phyloP scores from a whole-genome alignment of 2,797 vertebrate species.

The Bryconaethiops microstoma region DNA sequence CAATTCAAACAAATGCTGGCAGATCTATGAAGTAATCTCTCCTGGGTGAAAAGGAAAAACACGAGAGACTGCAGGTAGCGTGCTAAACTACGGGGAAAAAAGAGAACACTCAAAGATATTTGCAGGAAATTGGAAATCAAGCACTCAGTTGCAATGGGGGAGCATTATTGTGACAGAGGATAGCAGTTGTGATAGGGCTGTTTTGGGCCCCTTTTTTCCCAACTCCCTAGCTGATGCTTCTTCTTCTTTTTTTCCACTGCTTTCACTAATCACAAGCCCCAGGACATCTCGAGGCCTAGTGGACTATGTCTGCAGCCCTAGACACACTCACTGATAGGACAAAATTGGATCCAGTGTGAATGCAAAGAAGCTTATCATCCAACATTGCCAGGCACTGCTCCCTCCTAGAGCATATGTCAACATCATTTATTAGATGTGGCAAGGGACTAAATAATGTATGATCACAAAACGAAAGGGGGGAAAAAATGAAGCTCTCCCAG shows the following conservation, averaged over 20 bases:
- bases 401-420: constrained; percentile 85
- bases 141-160: constrained; percentile 56
- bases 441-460: constrained; percentile 85
- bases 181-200: constrained; percentile 57
- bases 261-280: constrained; percentile 79
- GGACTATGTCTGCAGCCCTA: constrained; percentile 75
- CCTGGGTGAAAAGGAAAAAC: constrained; percentile 43
- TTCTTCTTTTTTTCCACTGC: constrained; percentile 53
- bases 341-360: constrained; percentile 85
- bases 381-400: constrained; percentile 81
- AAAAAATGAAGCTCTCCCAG: constrained; percentile 73
- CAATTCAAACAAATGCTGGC: constrained; percentile 48
- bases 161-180: constrained; percentile 58
- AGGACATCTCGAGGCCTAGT: constrained; percentile 75
- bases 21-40: constrained; percentile 59
- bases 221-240: constrained; percentile 54
- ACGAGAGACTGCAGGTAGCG: constrained; percentile 39
- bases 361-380: constrained; percentile 84
- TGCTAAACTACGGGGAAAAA: constrained; percentile 40
- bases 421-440: constrained; percentile 87
- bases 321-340: constrained; percentile 81
- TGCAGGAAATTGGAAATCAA: constrained; percentile 64
- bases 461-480: constrained; percentile 76
- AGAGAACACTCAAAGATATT: constrained; percentile 53
- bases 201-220: constrained; percentile 48